These are phyloP conservation scores for Sinosuthora webbiana DNA, from an alignment of 2,113 vertebrate genomes.

Conservation along the genomic window DNA sequence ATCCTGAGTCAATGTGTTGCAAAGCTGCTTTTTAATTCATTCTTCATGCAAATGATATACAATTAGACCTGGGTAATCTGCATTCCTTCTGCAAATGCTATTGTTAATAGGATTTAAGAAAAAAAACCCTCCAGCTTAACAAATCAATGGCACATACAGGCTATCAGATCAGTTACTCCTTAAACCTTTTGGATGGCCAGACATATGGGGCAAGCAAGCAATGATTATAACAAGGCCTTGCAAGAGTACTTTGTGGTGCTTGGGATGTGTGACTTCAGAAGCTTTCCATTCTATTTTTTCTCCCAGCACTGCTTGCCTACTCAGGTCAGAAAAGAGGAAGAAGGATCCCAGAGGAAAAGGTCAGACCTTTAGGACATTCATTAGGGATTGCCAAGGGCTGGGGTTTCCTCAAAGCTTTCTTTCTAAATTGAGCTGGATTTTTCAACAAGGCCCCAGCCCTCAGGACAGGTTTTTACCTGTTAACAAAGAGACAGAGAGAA, in stretches of 20 bases:
- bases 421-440: background rate
- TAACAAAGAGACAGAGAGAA: background rate
- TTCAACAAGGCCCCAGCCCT: background rate
- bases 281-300: background rate
- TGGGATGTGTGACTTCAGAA: slow-evolving; percentile 48
- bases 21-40: slow-evolving; percentile 70
- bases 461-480: background rate
- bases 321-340: background rate
- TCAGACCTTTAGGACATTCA: background rate
- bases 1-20: slow-evolving; percentile 67
- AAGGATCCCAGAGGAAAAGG: background rate
- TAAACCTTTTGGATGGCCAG: slow-evolving; percentile 57
- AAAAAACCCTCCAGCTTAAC: slow-evolving; percentile 44
- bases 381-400: background rate
- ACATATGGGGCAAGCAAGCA: slow-evolving; percentile 57
- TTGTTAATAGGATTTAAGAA: slow-evolving; percentile 66
- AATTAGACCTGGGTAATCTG: slow-evolving; percentile 71
- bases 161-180: slow-evolving; percentile 70
- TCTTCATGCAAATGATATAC: slow-evolving; percentile 73
- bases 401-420: background rate
- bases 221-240: slow-evolving; percentile 48
- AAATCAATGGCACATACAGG: slow-evolving; percentile 61
- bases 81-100: slow-evolving; percentile 64
- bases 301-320: background rate
- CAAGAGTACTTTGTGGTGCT: background rate